Percentiles rank a stretch among this genome's conserved stretches.
Evolutionary conservation across 2,113 vertebrate genomes (phyloP).

Genomic region (Stercorarius parasiticus): DNA sequence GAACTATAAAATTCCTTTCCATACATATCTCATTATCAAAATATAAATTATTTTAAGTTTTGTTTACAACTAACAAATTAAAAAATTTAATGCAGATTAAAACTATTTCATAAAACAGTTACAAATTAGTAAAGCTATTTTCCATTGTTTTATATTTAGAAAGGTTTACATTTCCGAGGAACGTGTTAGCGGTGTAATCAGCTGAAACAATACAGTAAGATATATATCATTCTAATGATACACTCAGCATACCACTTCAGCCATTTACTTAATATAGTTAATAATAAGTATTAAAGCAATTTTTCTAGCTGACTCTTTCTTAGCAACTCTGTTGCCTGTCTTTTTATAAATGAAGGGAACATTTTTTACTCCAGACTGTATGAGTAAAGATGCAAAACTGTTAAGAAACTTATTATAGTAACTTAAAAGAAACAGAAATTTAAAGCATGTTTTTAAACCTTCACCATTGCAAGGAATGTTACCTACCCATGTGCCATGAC

Average conservation of each 20-base stretch:
- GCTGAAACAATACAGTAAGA: not conserved
- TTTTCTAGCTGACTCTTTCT: not conserved
- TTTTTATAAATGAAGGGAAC: not conserved
- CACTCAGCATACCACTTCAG: not conserved
- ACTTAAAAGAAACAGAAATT: not conserved
- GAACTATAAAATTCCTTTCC: not conserved
- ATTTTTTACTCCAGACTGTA: not conserved
- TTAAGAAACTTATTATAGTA: not conserved
- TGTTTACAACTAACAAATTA: not conserved
- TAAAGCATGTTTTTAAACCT: not conserved
- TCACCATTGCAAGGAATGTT: not conserved
- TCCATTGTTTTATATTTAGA: not conserved
- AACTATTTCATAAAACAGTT: not conserved
- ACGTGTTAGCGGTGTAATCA: accelerated
- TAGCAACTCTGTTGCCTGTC: not conserved
- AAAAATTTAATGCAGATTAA: not conserved
- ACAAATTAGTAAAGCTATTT: not conserved
- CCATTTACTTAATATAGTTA: not conserved
- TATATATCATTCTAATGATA: not conserved
- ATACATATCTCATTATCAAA: not conserved
- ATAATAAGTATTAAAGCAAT: not conserved
- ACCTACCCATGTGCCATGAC: not conserved
- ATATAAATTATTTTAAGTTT: not conserved
- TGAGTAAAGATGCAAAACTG: not conserved
- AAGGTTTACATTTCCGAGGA: not conserved